phyloP scores from a whole-genome alignment of 2,113 vertebrate genomes.

The Cyprinodon variegatus region DNA sequence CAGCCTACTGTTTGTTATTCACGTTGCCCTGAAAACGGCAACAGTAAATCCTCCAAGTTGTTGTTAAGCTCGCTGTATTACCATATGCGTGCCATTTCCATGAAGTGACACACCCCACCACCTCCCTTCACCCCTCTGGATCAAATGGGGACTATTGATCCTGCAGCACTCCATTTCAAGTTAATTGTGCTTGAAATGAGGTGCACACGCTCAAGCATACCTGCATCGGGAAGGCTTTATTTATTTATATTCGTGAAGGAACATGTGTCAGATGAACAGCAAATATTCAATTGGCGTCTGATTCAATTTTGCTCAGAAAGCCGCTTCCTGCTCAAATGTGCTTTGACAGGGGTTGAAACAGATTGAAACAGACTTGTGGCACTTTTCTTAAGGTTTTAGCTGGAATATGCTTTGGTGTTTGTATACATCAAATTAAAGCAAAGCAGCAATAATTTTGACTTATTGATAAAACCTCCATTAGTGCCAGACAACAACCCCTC shows the following conservation, averaged over 20 bases:
- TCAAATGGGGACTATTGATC: slow-evolving; percentile 87
- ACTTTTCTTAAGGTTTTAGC: slow-evolving; percentile 15
- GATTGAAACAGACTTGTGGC: slow-evolving; percentile 63
- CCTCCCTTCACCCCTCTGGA: slow-evolving; percentile 62
- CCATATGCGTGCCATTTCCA: slow-evolving; percentile 85
- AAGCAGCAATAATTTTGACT: slow-evolving; percentile 44
- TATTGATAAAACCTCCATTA: slow-evolving; percentile 35
- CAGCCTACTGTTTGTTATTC: slow-evolving; percentile 80
- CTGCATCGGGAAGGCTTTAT: slow-evolving; percentile 79
- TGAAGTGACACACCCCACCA: slow-evolving; percentile 74
- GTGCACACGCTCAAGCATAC: slow-evolving; percentile 80
- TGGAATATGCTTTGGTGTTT: slow-evolving; percentile 26
- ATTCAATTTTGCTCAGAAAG: slow-evolving; percentile 76
- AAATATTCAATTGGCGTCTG: slow-evolving; percentile 80
- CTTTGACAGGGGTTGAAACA: slow-evolving; percentile 52
- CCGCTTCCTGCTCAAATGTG: slow-evolving; percentile 61
- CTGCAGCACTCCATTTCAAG: slow-evolving; percentile 85
- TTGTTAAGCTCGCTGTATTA: slow-evolving; percentile 83
- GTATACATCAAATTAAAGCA: slow-evolving; percentile 32
- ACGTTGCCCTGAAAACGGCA: slow-evolving; percentile 79
- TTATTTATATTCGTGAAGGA: slow-evolving; percentile 80
- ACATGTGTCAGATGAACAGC: slow-evolving; percentile 76
- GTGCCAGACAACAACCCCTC: slow-evolving; percentile 12
- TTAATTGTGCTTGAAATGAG: slow-evolving; percentile 90
- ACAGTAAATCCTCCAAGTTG: slow-evolving; percentile 83